Evolutionary conservation across 2,113 vertebrate genomes (phyloP), one percentile per base, ranked within the genome.

Genomic region (Cryptomyrus ogoouensis): DNA sequence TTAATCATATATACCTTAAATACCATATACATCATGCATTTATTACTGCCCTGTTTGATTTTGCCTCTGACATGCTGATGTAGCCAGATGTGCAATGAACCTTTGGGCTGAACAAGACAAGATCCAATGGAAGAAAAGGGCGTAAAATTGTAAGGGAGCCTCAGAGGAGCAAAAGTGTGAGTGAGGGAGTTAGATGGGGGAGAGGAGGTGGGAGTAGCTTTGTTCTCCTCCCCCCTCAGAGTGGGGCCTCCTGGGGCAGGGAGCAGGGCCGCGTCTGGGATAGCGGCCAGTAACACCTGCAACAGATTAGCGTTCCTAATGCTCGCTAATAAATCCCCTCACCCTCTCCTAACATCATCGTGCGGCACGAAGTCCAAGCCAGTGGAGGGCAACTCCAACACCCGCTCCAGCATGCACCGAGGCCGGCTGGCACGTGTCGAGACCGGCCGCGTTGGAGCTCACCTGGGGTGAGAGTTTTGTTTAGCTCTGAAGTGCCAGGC

Each of bases 251-350:
- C 89, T 83, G 93, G 93, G 92, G 90, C 92, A 91, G 88, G 90
- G 92, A 92, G 91, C 89, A 89, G 91, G 91, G 90, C 93, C 86
- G 88, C 89, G 93, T 92, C 92, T 91, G 93, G 91, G 95, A 95
- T 92, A 94, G 92, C 93, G 93, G 95, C 94, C 95, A 95, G 94
- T 93, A 96, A 95, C 96, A 96, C 96, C 96, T 96, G 96, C 95
- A 96, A 96, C 91, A 96, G 95, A 96, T 97, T 96, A 96, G 94
- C 92, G 94, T 91, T 94, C 89, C 92, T 96, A 96, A 96, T 96
- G 94, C 93, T 46, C 87, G 92, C 94, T 94, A 94, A 96, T 96
- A 96, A 96, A 95, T 95, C 95, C 94, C 94, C 93, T 95, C 95
- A 94, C 94, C 94, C 94, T 92, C 89, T 91, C 90, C 90, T 27